Evolutionary conservation across 2,797 vertebrate species (phyloP).

Genomic region (Vespertilio murinus): DNA sequence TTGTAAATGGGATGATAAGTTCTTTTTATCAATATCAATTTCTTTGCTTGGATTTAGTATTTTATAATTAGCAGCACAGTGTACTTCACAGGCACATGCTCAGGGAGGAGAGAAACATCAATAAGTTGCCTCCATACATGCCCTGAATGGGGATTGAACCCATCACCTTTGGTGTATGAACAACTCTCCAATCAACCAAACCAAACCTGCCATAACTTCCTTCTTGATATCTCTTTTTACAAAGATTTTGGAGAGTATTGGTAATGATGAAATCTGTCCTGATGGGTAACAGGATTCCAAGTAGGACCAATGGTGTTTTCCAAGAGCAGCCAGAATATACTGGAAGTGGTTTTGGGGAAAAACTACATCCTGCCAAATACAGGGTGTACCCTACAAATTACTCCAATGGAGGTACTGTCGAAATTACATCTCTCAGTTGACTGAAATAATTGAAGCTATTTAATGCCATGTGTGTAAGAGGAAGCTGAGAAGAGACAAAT

Average conservation of each 20-base stretch:
- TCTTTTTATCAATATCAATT: background rate
- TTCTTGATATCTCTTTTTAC: background rate
- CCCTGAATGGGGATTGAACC: background rate
- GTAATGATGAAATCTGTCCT: background rate
- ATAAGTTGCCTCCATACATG: background rate
- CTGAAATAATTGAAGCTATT: background rate
- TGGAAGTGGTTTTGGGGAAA: background rate
- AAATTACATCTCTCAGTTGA: background rate
- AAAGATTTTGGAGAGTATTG: background rate
- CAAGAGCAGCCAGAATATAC: background rate
- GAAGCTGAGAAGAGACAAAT: background rate
- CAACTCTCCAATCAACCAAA: background rate
- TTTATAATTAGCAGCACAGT: background rate
- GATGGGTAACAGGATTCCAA: background rate
- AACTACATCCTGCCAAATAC: background rate
- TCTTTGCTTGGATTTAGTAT: background rate
- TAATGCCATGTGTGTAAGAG: background rate
- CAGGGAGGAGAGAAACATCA: background rate
- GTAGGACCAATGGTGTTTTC: background rate
- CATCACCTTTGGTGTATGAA: background rate
- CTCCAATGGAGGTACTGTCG: background rate
- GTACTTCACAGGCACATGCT: background rate
- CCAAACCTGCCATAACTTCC: background rate
- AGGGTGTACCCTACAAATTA: background rate
- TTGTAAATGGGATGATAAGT: background rate